Evolutionary conservation across 1,140 invertebrate species (phyloP), one percentile per base, ranked within the genome.

Genomic region (Helicoverpa zea): DNA sequence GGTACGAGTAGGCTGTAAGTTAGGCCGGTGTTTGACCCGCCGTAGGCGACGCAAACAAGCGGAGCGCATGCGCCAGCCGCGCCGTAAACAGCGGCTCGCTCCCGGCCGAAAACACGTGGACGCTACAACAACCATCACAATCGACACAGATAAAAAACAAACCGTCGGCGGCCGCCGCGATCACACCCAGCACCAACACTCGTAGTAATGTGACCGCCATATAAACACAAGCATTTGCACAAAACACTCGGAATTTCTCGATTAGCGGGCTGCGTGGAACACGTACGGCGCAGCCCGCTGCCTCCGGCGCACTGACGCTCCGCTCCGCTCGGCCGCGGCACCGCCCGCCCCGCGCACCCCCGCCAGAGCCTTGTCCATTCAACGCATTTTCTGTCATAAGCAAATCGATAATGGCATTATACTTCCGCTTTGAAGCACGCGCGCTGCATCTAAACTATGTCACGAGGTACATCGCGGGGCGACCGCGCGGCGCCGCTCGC

Each of bases 361-460:
- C 86, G 52, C 86, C 52, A 87, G 81, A 83, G 86, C 88, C 89
- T 86, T 88, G 85, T 90, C 90, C 93, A 94, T 94, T 94, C 92
- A 94, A 93, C 91, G 93, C 92, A 91, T 92, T 92, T 93, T 92
- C 92, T 93, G 92, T 94, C 91, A 91, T 94, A 93, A 93, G 89
- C 91, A 89, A 94, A 94, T 94, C 93, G 91, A 94, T 94, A 94
- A 93, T 94, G 89, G 88, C 93, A 94, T 94, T 92, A 91, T 90
- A 92, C 91, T 94, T 94, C 93, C 93, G 93, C 85, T 91, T 89
- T 86, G 84, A 87, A 91, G 88, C 89, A 92, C 91, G 90, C 88
- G 89, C 88, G 86, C 72, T 92, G 91, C 93, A 92, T 89, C 88
- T 86, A 80, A 92, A 91, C 87, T 91, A 87, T 86, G 88, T 86